Conservation (phyloP, 2,797 vertebrate species). For the Chaenodraco wilsoni region DNA sequence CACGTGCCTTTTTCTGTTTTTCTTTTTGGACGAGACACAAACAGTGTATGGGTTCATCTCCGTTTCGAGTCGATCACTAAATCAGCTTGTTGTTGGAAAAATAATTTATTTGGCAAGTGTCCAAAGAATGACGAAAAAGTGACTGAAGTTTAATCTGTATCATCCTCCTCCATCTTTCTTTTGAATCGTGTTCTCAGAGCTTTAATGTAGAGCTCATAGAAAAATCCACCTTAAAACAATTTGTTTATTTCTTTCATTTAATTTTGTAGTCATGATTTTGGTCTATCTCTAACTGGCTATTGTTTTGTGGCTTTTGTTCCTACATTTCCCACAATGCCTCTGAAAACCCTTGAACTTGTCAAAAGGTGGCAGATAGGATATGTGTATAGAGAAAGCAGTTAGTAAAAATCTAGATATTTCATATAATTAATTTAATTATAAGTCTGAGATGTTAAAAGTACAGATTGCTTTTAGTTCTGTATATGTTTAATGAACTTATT, state of each 20-base stretch:
- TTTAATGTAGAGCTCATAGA: constrained; percentile 2
- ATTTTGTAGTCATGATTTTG: too few species aligned
- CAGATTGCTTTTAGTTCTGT: background rate
- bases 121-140: background rate
- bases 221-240: constrained; percentile 41
- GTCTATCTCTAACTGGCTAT: background rate
- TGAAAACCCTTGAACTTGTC: background rate
- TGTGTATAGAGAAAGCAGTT: too few species aligned
- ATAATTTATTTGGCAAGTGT: background rate
- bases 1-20: constrained; percentile 21
- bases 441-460: too few species aligned
- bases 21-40: constrained; percentile 34
- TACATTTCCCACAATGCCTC: constrained; percentile 29
- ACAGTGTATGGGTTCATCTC: constrained; percentile 39
- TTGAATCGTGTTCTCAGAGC: background rate
- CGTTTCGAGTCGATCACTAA: constrained; percentile 10
- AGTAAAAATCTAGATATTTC: background rate
- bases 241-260: background rate
- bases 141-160: background rate
- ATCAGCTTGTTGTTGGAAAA: background rate
- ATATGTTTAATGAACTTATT: background rate
- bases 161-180: background rate
- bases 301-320: background rate
- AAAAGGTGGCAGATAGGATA: too few species aligned
- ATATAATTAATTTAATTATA: background rate